phyloP scores from a whole-genome alignment of 2,797 vertebrate genomes.

The Rhabdomys pumilio region DNA sequence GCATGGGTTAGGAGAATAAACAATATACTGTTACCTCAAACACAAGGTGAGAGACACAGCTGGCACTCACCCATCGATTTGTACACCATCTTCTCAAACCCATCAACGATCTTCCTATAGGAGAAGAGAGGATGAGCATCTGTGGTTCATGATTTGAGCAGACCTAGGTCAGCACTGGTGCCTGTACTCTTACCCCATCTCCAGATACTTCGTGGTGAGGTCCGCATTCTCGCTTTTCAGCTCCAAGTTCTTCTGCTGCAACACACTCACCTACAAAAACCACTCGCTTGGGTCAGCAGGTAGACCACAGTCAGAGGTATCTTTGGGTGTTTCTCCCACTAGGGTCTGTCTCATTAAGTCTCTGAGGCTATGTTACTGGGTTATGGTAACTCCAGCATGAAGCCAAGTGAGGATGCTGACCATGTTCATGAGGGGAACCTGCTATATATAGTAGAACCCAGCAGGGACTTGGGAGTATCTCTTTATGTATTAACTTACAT shows the following conservation, averaged over 20 bases:
- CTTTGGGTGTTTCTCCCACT: not conserved
- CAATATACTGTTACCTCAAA: too few species aligned
- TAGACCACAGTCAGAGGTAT: not conserved
- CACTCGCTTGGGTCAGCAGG: not conserved
- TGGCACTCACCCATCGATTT: slow-evolving; percentile 92
- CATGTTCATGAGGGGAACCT: not conserved
- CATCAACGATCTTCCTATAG: slow-evolving; percentile 93
- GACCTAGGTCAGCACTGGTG: rapidly evolving
- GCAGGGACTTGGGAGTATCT: not conserved
- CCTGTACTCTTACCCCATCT: slow-evolving; percentile 92
- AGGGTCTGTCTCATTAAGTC: not conserved
- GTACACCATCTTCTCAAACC: slow-evolving; percentile 92
- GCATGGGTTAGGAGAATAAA: not conserved
- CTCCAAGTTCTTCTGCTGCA: slow-evolving; percentile 86
- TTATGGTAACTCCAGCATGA: not conserved
- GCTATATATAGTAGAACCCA: not conserved
- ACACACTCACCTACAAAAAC: slow-evolving; percentile 87
- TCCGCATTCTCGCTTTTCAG: slow-evolving; percentile 90
- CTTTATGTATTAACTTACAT: too few species aligned
- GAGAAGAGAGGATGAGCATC: not conserved
- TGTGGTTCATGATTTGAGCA: rapidly evolving
- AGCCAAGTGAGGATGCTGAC: not conserved
- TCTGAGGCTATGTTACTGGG: too few species aligned
- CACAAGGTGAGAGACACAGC: not conserved
- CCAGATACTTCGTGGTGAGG: slow-evolving; percentile 89